Evolutionary conservation across 2,113 vertebrate genomes (phyloP).

Genomic region (Pipa parva): DNA sequence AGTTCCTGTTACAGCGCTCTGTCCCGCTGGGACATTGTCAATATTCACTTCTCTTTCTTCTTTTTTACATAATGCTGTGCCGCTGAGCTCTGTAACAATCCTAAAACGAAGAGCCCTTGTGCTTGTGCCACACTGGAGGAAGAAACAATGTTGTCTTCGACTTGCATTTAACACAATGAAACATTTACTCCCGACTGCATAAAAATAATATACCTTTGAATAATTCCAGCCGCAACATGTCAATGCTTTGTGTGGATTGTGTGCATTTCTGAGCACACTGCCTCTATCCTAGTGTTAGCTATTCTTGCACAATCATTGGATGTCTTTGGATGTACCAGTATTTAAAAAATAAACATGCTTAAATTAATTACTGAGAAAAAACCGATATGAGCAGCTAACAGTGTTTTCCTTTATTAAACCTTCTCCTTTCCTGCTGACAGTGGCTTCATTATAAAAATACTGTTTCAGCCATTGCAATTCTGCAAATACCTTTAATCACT

Average conservation of each 20-base stretch:
- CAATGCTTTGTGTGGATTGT: not conserved
- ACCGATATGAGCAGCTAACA: not conserved
- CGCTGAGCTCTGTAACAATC: not conserved
- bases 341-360: slow-evolving; percentile 11
- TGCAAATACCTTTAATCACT: too few species aligned
- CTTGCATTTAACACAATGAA: slow-evolving; percentile 26
- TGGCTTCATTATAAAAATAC: not conserved
- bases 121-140: not conserved
- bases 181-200: not conserved
- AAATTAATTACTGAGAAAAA: slow-evolving; percentile 7
- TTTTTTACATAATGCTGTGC: not conserved
- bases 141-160: slow-evolving; percentile 1
- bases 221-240: slow-evolving; percentile 5
- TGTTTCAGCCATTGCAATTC: not conserved
- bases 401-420: too few species aligned
- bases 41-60: not conserved
- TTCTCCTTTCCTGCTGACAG: not conserved
- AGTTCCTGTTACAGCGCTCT: not conserved
- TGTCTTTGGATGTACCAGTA: not conserved
- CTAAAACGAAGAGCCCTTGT: slow-evolving; percentile 9
- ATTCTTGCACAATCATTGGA: not conserved
- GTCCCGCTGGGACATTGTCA: slow-evolving; percentile 12
- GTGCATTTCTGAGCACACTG: not conserved
- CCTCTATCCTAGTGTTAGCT: not conserved
- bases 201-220: slow-evolving; percentile 9